phyloP scores from a whole-genome alignment of 2,797 vertebrate species.

The Calcarius lapponicus region DNA sequence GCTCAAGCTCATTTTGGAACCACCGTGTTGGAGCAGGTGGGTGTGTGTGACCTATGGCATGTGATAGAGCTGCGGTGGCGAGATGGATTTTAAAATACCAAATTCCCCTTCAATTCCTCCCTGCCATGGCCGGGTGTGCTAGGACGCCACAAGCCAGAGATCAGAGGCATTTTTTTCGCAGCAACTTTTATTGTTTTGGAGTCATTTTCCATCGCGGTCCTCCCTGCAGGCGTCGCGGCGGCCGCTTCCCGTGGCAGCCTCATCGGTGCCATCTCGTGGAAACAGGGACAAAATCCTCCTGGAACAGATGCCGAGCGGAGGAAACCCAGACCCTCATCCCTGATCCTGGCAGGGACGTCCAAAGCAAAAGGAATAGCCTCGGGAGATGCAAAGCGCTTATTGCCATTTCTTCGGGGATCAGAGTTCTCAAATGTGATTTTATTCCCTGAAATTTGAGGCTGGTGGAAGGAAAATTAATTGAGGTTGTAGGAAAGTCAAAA shows the following conservation, averaged over 20 bases:
- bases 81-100: background rate
- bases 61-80: background rate
- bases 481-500: background rate
- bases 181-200: background rate
- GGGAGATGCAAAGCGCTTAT: background rate
- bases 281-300: background rate
- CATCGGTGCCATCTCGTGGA: conserved; percentile 59
- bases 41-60: rapidly evolving
- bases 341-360: rapidly evolving
- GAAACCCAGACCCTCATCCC: background rate
- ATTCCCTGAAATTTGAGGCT: background rate
- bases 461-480: background rate
- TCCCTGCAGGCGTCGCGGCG: background rate
- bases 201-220: rapidly evolving
- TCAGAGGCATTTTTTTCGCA: background rate
- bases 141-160: background rate
- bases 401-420: background rate
- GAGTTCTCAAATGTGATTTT: background rate
- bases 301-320: background rate
- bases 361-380: background rate
- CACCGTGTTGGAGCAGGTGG: rapidly evolving
- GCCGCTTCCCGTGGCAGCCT: background rate
- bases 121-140: background rate
- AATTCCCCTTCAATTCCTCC: background rate
- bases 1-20: rapidly evolving